Evolutionary conservation across 2,888 invertebrate species (phyloP).

Genomic region (Sarcophaga carnaria): DNA sequence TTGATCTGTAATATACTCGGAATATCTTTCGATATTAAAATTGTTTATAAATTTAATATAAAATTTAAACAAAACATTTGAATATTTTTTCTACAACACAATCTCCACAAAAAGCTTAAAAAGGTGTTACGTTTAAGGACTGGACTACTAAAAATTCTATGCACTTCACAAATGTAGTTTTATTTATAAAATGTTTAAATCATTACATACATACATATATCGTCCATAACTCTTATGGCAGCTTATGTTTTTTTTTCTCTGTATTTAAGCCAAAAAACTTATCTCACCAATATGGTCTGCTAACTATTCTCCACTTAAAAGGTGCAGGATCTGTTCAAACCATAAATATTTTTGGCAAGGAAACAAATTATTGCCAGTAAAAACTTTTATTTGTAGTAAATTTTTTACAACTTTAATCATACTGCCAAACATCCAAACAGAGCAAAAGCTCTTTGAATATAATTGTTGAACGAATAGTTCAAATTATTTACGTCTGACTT

Average conservation of each 20-base stretch:
- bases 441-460: neutral
- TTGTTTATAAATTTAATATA: no score
- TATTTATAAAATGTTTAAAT: no score
- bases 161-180: no score
- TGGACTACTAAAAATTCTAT: no score
- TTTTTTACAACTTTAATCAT: constrained; percentile 11
- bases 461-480: neutral
- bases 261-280: neutral
- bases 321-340: neutral
- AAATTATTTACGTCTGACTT: constrained; percentile 6
- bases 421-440: neutral
- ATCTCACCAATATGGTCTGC: neutral
- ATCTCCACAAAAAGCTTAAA: no score
- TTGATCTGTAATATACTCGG: no score
- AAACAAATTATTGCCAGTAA: neutral
- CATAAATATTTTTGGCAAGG: constrained; percentile 11
- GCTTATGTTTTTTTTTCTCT: neutral
- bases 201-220: no score
- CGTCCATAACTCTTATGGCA: no score
- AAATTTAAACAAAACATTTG: no score
- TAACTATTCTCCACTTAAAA: neutral
- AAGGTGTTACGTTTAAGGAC: no score
- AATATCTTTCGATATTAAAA: no score
- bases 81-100: no score
- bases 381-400: neutral